phyloP scores from a whole-genome alignment of 2,888 invertebrate genomes.

The Scaptomyza cyrtandrae region DNA sequence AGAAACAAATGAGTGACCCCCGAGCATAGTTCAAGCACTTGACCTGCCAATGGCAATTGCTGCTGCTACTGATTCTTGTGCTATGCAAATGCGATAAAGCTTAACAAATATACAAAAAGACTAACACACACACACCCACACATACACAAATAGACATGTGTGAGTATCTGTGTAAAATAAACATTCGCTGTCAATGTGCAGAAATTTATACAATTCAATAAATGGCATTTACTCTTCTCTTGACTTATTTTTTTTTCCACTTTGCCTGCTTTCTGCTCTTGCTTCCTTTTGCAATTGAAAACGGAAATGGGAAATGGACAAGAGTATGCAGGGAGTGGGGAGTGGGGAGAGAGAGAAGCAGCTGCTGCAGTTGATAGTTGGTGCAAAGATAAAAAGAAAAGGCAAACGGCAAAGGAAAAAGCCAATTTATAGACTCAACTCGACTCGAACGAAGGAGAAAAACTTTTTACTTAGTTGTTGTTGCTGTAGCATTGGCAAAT shows the following conservation, averaged over 20 bases:
- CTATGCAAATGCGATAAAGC: constrained; percentile 76
- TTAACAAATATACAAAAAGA: constrained; percentile 59
- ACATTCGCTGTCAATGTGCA: constrained; percentile 73
- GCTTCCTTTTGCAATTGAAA: constrained; percentile 68
- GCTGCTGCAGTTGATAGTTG: constrained; percentile 37
- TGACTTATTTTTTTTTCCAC: constrained; percentile 22
- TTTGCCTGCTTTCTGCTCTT: constrained; percentile 26
- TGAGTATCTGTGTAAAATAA: constrained; percentile 66
- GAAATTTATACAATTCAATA: constrained; percentile 82
- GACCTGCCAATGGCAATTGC: constrained; percentile 45
- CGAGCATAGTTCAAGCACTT: constrained; percentile 68
- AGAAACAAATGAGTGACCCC: constrained; percentile 74
- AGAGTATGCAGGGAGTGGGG: constrained; percentile 6
- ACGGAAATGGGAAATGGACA: constrained; percentile 67
- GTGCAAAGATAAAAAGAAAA: constrained; percentile 18
- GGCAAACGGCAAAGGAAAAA: constrained; percentile 60
- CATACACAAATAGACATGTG: constrained; percentile 20
- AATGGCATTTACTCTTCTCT: constrained; percentile 68
- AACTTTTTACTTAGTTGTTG: not conserved
- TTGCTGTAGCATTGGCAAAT: constrained; percentile 37
- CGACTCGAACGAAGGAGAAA: constrained; percentile 22
- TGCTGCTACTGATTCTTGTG: constrained; percentile 36
- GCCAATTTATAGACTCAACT: constrained; percentile 73
- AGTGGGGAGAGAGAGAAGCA: constrained; percentile 30
- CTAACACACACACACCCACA: constrained; percentile 11